phyloP scores from a whole-genome alignment of 2,888 invertebrate genomes.

The Sipha maydis region DNA sequence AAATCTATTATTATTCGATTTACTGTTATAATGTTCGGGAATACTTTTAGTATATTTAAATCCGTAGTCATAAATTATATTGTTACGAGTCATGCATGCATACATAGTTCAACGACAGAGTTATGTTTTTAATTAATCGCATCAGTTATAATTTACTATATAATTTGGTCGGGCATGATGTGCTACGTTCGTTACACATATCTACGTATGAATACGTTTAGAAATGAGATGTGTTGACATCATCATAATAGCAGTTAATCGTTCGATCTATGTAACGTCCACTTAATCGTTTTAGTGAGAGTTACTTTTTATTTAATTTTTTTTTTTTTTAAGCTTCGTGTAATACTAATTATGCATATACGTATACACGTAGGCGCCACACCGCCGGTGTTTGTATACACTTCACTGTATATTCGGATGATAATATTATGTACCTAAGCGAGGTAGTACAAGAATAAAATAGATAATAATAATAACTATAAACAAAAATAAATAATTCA shows the following conservation, averaged over 20 bases:
- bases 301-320: neutral
- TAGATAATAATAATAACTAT: conserved; percentile 33
- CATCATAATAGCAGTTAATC: conserved; percentile 4
- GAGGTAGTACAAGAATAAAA: conserved; percentile 4
- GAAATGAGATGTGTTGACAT: neutral
- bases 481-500: conserved; percentile 25
- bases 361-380: conserved; percentile 26
- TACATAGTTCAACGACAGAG: neutral
- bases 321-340: neutral
- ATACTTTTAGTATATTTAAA: neutral
- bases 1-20: too few species aligned
- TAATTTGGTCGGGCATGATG: neutral
- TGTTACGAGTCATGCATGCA: neutral
- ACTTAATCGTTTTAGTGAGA: conserved; percentile 22
- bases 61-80: neutral
- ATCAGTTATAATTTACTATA: neutral
- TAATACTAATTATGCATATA: conserved; percentile 18
- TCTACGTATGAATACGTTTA: neutral
- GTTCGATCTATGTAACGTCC: neutral
- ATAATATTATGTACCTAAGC: neutral
- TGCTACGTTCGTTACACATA: neutral
- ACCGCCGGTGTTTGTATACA: conserved; percentile 1
- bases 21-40: too few species aligned
- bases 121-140: neutral
- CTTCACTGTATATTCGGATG: too few species aligned